Evolutionary conservation across 2,113 vertebrate genomes (phyloP).

Genomic region (Semicossyphus pulcher): DNA sequence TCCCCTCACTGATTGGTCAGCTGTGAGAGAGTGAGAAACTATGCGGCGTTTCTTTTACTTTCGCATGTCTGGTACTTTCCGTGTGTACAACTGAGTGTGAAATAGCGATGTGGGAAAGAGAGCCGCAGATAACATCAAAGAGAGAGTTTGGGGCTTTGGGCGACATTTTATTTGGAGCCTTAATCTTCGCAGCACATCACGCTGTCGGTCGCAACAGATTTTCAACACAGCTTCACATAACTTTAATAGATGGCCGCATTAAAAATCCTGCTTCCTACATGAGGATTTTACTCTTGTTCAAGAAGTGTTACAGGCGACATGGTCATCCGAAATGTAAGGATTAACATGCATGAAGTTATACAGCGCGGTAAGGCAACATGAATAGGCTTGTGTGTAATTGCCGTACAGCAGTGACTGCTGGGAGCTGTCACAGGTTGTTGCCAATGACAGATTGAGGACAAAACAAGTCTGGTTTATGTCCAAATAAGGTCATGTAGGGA

Average conservation of each 20-base stretch:
- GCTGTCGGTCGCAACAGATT: conserved; percentile 35
- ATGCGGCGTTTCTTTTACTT: background rate
- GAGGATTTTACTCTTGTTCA: conserved; percentile 4
- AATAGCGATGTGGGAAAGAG: conserved; percentile 58
- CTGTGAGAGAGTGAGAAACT: background rate
- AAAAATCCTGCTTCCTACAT: conserved; percentile 4
- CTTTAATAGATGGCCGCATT: conserved; percentile 29
- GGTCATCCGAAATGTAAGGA: background rate
- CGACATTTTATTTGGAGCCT: conserved; percentile 65
- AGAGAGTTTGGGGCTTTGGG: conserved; percentile 55
- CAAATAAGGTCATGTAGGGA: conserved; percentile 49
- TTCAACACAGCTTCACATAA: conserved; percentile 25
- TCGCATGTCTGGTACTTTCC: background rate
- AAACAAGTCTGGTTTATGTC: conserved; percentile 41
- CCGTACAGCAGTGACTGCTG: conserved; percentile 11
- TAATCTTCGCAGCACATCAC: conserved; percentile 66
- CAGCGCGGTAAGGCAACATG: background rate
- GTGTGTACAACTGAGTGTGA: conserved; percentile 34
- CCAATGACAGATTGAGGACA: conserved; percentile 30
- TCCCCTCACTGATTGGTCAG: background rate
- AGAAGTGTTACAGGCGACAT: background rate
- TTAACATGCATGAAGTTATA: conserved; percentile 25
- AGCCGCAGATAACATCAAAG: conserved; percentile 65
- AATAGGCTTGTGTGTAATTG: conserved; percentile 26
- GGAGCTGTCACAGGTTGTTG: conserved; percentile 32